Conservation (phyloP, 2,888 invertebrate species). For the Parnassius apollo region DNA sequence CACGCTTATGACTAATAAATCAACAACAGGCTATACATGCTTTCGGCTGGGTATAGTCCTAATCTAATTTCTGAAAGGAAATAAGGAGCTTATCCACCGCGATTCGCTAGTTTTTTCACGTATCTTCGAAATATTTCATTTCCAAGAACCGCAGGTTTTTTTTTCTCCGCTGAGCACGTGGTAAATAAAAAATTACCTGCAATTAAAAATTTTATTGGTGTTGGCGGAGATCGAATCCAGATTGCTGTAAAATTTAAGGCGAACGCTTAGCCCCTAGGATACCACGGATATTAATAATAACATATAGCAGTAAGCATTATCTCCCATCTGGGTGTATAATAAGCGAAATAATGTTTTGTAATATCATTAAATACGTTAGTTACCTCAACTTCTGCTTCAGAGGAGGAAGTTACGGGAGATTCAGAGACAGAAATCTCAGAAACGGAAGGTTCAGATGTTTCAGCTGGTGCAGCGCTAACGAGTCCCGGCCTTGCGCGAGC, state of each 20-base stretch:
- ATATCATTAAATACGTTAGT: constrained; percentile 30
- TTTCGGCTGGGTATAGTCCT: neutral
- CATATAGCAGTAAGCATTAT: neutral
- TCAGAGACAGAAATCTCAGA: constrained; percentile 67
- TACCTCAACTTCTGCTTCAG: constrained; percentile 67
- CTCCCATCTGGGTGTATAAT: neutral
- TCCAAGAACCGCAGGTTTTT: too few relatives aligned
- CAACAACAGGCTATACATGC: too few relatives aligned
- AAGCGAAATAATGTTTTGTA: neutral
- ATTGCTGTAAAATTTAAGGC: too few relatives aligned
- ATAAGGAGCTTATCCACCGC: neutral
- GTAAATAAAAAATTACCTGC: too few relatives aligned
- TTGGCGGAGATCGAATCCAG: too few relatives aligned
- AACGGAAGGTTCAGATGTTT: constrained; percentile 69
- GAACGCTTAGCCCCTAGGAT: neutral
- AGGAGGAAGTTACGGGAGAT: constrained; percentile 46
- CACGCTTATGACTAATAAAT: too few relatives aligned
- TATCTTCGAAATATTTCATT: too few relatives aligned
- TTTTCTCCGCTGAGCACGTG: too few relatives aligned
- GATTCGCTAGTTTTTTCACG: neutral
- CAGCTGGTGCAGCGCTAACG: constrained; percentile 63
- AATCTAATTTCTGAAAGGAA: neutral
- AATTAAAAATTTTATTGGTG: too few relatives aligned
- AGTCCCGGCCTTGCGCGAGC: constrained; percentile 70
- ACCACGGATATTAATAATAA: neutral